These are phyloP conservation scores for Calyptomena viridis DNA, from an alignment of 2,113 vertebrate genomes.

Conservation along the genomic window DNA sequence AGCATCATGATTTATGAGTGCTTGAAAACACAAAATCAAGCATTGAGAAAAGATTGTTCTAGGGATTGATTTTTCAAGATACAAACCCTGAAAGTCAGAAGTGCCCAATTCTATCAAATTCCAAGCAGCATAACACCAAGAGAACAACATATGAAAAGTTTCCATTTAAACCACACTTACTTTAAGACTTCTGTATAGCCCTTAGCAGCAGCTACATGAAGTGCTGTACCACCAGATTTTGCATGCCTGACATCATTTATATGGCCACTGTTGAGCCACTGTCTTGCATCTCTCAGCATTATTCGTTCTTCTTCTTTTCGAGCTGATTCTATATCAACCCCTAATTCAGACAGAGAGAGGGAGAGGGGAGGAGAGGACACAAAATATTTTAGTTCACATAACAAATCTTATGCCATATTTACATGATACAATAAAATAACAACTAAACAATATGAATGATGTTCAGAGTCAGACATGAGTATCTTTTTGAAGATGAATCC, in stretches of 20 bases:
- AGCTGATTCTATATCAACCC: constrained; percentile 95
- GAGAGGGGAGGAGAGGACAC: not conserved
- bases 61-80: not conserved
- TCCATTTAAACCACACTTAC: constrained; percentile 76
- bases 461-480: fast-evolving
- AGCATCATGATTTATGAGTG: not conserved
- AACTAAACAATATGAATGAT: not conserved
- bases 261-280: constrained; percentile 98
- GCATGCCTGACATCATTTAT: constrained; percentile 91
- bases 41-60: not conserved
- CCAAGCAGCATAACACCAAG: not conserved
- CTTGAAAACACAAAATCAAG: not conserved
- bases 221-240: constrained; percentile 95
- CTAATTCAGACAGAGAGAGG: constrained; percentile 52
- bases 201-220: constrained; percentile 97
- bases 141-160: not conserved
- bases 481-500: not conserved
- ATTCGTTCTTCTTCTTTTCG: constrained; percentile 96
- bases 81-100: not conserved
- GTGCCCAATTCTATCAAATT: not conserved
- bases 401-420: not conserved
- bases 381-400: not conserved
- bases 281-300: constrained; percentile 95
- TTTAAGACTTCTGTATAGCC: constrained; percentile 99
- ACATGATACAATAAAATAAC: not conserved